Percentiles rank a stretch among this genome's conserved stretches.
phyloP scores from a whole-genome alignment of 2,888 invertebrate genomes.

The Caenorhabditis sp. region DNA sequence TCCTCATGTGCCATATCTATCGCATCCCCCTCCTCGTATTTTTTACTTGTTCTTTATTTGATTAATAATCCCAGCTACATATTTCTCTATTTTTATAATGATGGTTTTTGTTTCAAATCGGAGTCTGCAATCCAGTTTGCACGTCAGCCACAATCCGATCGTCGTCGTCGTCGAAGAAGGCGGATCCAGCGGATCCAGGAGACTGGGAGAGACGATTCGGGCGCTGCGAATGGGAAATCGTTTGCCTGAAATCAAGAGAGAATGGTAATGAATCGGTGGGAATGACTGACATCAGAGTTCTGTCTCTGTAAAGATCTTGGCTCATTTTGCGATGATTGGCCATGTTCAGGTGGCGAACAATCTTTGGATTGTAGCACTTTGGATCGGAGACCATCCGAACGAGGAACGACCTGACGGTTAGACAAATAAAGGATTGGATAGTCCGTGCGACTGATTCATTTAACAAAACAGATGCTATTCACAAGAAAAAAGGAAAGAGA shows the following conservation, averaged over 20 bases:
- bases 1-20: conserved; percentile 1
- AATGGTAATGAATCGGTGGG: neutral
- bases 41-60: conserved; percentile 5
- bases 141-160: conserved; percentile 63
- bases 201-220: conserved; percentile 45
- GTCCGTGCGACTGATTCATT: conserved; percentile 40
- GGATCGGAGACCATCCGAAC: conserved; percentile 93
- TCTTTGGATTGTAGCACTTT: conserved; percentile 93
- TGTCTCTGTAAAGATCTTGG: conserved; percentile 79
- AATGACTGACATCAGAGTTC: conserved; percentile 70
- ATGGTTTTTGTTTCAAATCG: conserved; percentile 59
- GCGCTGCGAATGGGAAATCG: conserved; percentile 62
- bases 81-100: neutral
- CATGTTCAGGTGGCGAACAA: conserved; percentile 81
- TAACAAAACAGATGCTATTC: conserved; percentile 27
- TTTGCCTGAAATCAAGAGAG: conserved; percentile 54
- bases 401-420: conserved; percentile 86
- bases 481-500: conserved; percentile 17
- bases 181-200: conserved; percentile 36
- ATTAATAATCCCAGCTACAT: conserved; percentile 1
- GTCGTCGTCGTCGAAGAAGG: conserved; percentile 66
- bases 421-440: neutral
- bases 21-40: conserved; percentile 16
- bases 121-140: conserved; percentile 74
- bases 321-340: conserved; percentile 79